These are phyloP conservation scores for Trididemnum nubilum DNA, from an alignment of 23 tunicate species.

Conservation along the genomic window DNA sequence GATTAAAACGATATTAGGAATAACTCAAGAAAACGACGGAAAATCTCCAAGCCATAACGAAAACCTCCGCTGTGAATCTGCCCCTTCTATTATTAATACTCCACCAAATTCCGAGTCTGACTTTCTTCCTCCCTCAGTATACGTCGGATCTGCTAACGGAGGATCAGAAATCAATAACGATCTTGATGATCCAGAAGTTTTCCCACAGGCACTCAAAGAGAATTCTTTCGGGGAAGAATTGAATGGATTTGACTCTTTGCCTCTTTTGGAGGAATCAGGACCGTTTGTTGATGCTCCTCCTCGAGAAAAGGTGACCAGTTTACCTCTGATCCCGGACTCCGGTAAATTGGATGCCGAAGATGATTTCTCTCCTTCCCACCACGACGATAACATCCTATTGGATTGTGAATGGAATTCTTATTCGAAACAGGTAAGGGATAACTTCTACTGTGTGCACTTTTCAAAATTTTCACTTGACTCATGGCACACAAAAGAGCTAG, in stretches of 20 bases:
- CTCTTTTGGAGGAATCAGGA: neutral
- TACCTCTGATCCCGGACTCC: neutral
- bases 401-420: neutral
- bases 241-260: neutral
- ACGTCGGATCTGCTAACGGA: neutral
- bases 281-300: neutral
- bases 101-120: neutral
- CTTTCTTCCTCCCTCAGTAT: neutral
- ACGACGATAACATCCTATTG: neutral
- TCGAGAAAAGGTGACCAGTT: neutral
- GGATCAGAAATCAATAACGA: too few relatives aligned
- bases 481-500: too few relatives aligned
- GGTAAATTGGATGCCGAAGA: neutral
- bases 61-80: too few relatives aligned
- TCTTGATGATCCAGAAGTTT: too few relatives aligned
- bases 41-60: too few relatives aligned
- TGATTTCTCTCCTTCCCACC: constrained; percentile 7
- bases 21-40: neutral
- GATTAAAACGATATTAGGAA: neutral
- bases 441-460: too few relatives aligned
- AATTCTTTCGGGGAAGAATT: neutral
- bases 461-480: too few relatives aligned
- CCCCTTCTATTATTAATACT: neutral
- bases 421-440: neutral
- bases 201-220: neutral